phyloP scores from a whole-genome alignment of 2,888 invertebrate species.

The Tuberolachnus salignus region DNA sequence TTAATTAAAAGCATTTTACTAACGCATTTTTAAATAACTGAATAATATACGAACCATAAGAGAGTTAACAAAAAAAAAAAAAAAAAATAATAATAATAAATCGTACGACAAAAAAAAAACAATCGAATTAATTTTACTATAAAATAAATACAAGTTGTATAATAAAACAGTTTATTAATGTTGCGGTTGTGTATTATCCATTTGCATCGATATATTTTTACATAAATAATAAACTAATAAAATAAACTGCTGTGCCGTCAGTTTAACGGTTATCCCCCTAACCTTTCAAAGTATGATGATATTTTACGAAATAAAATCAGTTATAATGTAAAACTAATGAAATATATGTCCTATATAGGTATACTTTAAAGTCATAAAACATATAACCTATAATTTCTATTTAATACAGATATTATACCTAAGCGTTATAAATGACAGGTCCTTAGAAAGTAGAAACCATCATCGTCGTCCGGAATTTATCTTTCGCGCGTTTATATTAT shows the following conservation, averaged over 20 bases:
- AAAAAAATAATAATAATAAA: too few relatives aligned
- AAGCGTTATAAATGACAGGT: neutral
- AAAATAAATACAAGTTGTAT: conserved; percentile 12
- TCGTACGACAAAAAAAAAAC: neutral
- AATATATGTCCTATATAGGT: neutral
- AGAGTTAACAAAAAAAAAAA: too few relatives aligned
- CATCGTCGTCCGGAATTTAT: neutral
- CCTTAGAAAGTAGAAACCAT: neutral
- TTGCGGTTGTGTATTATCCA: neutral
- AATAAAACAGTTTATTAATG: conserved; percentile 30
- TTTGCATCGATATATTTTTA: conserved; percentile 16
- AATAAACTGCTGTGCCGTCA: conserved; percentile 8
- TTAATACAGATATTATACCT: neutral
- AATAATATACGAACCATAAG: too few relatives aligned
- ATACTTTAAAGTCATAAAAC: neutral
- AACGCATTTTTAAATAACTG: too few relatives aligned
- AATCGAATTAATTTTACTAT: neutral
- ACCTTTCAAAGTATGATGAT: neutral
- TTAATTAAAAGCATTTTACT: too few relatives aligned
- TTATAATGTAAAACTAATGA: conserved; percentile 18
- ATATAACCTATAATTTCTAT: neutral
- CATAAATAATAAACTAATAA: conserved; percentile 31
- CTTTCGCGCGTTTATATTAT: neutral
- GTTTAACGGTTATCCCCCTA: conserved; percentile 10
- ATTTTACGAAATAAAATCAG: neutral